Evolutionary conservation across 2,888 invertebrate species (phyloP), one percentile per base, ranked within the genome.

Genomic region (Drosophila kambysellisi): DNA sequence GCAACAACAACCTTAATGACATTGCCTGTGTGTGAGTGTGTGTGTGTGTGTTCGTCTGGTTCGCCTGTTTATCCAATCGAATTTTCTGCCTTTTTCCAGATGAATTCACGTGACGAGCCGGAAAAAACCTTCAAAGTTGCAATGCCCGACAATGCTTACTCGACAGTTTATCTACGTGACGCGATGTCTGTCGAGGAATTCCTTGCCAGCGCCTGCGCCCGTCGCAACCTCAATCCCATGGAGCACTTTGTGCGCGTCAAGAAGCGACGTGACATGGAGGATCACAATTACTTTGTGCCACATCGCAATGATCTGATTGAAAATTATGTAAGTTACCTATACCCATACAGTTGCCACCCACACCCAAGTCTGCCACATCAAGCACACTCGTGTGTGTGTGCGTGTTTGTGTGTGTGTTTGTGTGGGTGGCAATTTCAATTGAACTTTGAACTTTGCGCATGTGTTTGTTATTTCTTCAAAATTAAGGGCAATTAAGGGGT

Each of bases 151-250:
- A 96, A 95, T 79, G 95, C 95, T 74, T 95, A 95, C 79, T 97
- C 97, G 60, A 97, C 96, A 66, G 97, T 98, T 80, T 96, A 96
- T 91, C 95, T 98, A 83, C 95, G 97, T 88, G 98, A 98, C 79
- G 96, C 96, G 75, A 98, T 99, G 97, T 97, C 98, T 41, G 98
- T 99, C 56, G 98, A 98, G 93, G 99, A 99, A 94, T 97, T 99
- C 93, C 94, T 99, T 79, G 98, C 97, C 52, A 96, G 96, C 84
- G 98, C 98, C 58, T 99, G 99, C 94, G 96, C 96, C 80, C 95
- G 98, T 83, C 97, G 98, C 92, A 97, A 97, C 88, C 96, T 99
- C 82, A 98, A 97, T 94, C 96, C 98, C 43, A 97, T 97, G 94
- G 99, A 99, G 93, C 98, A 99, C 94, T 99, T 99, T 94, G 97